Evolutionary conservation across 2,113 vertebrate species (phyloP), one percentile per base, ranked within the genome.

Genomic region (Athene noctua): DNA sequence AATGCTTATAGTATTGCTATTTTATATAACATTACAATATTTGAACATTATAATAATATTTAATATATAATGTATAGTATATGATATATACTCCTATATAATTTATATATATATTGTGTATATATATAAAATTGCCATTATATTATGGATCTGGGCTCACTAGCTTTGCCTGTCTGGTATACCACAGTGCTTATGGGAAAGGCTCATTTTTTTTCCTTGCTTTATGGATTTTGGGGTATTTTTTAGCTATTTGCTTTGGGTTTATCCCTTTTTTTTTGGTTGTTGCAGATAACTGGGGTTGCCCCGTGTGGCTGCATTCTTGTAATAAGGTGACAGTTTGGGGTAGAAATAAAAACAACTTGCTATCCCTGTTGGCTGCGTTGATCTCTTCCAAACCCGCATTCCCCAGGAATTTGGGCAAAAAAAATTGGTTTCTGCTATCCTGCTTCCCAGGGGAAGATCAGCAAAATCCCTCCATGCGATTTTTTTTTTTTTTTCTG

Each of bases 231-330:
- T 74, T 13, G 18, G 40, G 21, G 4, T 70, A 19, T 34, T 87
- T 92, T 90, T 55, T 63, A 59, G 22, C 25, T 52, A 16, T 80
- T 74, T 90, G 7, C 15, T 88, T 19, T 55, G 17, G 0, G 42
- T 92, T 85, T 21, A 25, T 34, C 87, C 12, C 47, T 38, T 27
- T 65, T 32, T 67, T 46, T 74, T 38, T 34, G 42, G 22, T 22
- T 6, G 10, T 11, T 62, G 42, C 42, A 26, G 3, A 58, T 44
- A 54, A 36, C 58, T 34, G 11, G 26, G 3, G 15, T n/a, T 83
- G 38, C 68, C 44, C 54, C 17, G 1, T 0, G 0, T 5, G 15
- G 29, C 18, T 51, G 55, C 25, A 1, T 42, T 63, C 68, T 20
- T 70, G 36, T 46, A 54, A 6, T 14, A 27, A 49, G 10, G 15